Conservation (phyloP, 1,140 invertebrate species). For the Macrotrachela quadricornifera region DNA sequence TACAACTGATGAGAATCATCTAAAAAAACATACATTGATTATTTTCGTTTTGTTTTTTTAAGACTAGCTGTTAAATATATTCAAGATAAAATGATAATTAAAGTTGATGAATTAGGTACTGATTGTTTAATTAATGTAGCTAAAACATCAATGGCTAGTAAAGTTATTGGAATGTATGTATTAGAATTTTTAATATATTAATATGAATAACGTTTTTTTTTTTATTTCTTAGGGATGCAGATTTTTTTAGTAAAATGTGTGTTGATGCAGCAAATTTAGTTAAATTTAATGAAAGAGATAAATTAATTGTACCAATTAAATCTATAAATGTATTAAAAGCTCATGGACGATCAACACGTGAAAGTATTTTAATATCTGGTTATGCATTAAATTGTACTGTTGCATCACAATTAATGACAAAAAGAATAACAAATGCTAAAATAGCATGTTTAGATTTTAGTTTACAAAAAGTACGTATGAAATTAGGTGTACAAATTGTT, state of each 20-base stretch:
- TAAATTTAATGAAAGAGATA: constrained; percentile 61
- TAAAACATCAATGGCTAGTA: constrained; percentile 95
- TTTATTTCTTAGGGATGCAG: constrained; percentile 72
- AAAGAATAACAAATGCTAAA: constrained; percentile 72
- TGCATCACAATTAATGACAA: constrained; percentile 82
- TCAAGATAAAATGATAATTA: constrained; percentile 72
- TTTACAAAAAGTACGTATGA: constrained; percentile 86
- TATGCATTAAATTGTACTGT: constrained; percentile 98
- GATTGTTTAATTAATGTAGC: constrained; percentile 75
- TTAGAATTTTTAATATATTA: no score
- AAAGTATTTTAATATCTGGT: constrained; percentile 67
- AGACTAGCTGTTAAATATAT: constrained; percentile 90
- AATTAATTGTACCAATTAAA: constrained; percentile 71
- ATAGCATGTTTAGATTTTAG: constrained; percentile 95
- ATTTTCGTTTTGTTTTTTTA: no score
- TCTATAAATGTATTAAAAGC: constrained; percentile 93
- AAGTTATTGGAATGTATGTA: constrained; percentile 58
- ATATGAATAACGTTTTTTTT: no score
- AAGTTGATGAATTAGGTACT: constrained; percentile 63
- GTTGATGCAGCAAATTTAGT: constrained; percentile 78
- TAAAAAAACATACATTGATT: no score
- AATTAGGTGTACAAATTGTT: constrained; percentile 85
- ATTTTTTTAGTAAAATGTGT: constrained; percentile 85
- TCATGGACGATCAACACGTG: constrained; percentile 72
- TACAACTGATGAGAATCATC: no score